Base-by-base conservation (phyloP, 2,888 invertebrate genomes). In the Maniola hyperantus region DNA sequence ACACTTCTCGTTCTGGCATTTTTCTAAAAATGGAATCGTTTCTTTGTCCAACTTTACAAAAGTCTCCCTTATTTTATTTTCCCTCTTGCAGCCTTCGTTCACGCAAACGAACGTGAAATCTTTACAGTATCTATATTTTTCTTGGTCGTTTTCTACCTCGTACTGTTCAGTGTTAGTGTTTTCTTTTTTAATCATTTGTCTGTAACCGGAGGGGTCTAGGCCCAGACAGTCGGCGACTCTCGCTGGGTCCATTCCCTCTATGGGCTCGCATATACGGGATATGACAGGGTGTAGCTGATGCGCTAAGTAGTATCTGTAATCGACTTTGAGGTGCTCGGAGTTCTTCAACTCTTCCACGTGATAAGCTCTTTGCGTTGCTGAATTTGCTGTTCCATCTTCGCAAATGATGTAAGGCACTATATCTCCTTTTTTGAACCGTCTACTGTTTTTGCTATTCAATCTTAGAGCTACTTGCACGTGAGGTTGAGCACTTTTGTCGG, bases 201-300 rank as follows among this genome's bases (percentile, higher is more conserved):
- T 85, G 76, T 92, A 93, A 1, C 92, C 91, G 0, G 92, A 88
- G 0, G 94, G 93, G 82, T 95, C 95, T 65, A 95, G 84, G 76
- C 99, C 99, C 66, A 99, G 93, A 82, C 96, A 96, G 79, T 97
- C 95, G 0, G 99, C 99, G 70, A 99, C 95, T 71, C 97, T 94
- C 61, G 96, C 96, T 2, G 97, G 95, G 88, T 99, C 99, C 72
- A 97, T 97, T 11, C 98, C 98, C 73, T 98, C 98, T 54, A 99
- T 97, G 0, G 99, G 99, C 73, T 98, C 98, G 82, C 98, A 98
- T 80, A 99, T 95, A 73, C 99, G 94, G 36, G 97, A 95, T 70
- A 99, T 96, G 0, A 99, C 99, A 0, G 99, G 99, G 85, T 99
- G 98, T 53, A 99, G 94, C 91, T 99, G 99, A 80, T 98, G 97